Base-by-base conservation (phyloP, 2,113 vertebrate genomes). In the Ictalurus furcatus region DNA sequence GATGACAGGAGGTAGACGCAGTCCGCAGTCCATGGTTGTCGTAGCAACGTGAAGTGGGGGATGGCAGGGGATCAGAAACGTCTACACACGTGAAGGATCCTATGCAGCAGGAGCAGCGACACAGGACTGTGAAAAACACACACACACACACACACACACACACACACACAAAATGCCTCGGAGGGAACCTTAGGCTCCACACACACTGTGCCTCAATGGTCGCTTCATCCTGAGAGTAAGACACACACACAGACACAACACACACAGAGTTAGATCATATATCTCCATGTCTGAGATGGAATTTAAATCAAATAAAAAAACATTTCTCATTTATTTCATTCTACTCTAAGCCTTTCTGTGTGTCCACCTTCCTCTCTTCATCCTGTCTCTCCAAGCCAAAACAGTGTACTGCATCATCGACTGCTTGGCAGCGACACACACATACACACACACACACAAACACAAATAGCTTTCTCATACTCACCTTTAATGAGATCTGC, bases 21-120 rank as follows among this genome's bases (percentile, higher is more conserved):
- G 74, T 90, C 91, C 91, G 84, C 91, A 92, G 88, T 92, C 91
- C 91, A 92, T 92, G 91, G 89, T 90, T 89, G 91, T 88, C 88
- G 86, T 89, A 90, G 88, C 52, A 85, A 92, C 89, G 84, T 67
- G 16, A 44, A 52, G 48, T 3, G 73, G 63, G 78, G 73, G 73
- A 4, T 48, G 56, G 82, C 9, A 14, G 59, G 78, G 69, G 82
- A 58, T 61, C 61, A 76, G 86, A 58, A 67, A 86, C 34, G 88
- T 89, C 90, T 88, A 85, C 79, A 81, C 87, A 74, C 58, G 87
- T 83, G 79, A 67, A 69, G 58, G 54, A 44, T 76, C 61, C 85
- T 23, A n/a, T 61, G 78, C 67, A 85, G 80, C 79, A 88, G 85
- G 25, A 67, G 54, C 88, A 82, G 90, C 56, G 79, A 74, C 63